These are phyloP conservation scores for Actinia tenebrosa DNA, from an alignment of 64 coral and sea anemone genomes.

Conservation along the genomic window DNA sequence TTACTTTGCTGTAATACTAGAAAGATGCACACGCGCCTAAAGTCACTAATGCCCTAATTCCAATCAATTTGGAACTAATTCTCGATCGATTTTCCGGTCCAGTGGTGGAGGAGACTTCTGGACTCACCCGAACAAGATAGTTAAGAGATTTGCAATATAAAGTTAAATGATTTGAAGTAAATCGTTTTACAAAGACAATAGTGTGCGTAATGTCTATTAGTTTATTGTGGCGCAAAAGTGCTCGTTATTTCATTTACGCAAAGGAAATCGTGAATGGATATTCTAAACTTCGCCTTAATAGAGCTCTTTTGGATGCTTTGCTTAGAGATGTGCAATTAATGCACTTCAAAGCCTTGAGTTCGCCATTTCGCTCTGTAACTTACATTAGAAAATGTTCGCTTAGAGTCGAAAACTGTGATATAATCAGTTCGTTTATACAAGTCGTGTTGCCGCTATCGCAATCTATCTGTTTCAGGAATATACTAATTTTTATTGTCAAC, in stretches of 20 bases:
- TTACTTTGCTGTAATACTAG: background rate
- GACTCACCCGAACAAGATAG: background rate
- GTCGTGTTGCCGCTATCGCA: too few relatives aligned
- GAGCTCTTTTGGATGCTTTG: background rate
- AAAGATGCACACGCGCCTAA: background rate
- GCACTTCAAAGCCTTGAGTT: background rate
- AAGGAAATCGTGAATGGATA: constrained; percentile 13
- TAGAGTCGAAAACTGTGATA: too few relatives aligned
- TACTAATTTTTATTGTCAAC: too few relatives aligned
- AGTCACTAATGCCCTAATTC: background rate
- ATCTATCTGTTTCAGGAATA: too few relatives aligned
- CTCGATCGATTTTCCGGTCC: background rate
- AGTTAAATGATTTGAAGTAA: background rate
- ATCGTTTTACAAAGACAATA: background rate
- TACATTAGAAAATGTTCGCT: background rate
- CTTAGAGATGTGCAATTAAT: background rate
- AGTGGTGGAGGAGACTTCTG: background rate
- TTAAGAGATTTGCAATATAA: constrained; percentile 6
- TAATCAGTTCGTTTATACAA: too few relatives aligned
- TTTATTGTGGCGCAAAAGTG: background rate
- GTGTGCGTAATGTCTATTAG: background rate
- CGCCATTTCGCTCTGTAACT: background rate
- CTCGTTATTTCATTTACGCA: constrained; percentile 15
- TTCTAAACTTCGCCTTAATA: background rate
- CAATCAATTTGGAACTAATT: background rate